These are phyloP conservation scores for Hipparchia semele DNA, from an alignment of 2,888 invertebrate species.

Conservation along the genomic window DNA sequence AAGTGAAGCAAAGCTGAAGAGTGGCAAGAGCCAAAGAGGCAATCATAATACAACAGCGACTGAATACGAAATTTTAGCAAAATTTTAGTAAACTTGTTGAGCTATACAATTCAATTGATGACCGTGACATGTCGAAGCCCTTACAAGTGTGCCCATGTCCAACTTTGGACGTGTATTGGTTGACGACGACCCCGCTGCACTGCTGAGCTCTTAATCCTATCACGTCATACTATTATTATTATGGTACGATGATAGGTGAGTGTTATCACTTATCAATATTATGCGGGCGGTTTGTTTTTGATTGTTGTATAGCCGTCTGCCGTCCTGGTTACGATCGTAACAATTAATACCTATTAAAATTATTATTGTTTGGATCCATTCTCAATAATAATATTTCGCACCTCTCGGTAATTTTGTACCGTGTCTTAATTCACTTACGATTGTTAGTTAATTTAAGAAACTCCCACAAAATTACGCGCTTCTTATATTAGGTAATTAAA, in stretches of 20 bases:
- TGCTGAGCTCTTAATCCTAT: conserved; percentile 16
- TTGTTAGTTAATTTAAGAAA: not conserved
- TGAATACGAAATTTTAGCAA: too few relatives aligned
- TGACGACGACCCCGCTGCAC: not conserved
- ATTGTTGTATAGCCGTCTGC: conserved; percentile 11
- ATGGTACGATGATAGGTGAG: conserved; percentile 27
- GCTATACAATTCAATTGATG: too few relatives aligned
- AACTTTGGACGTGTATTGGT: too few relatives aligned
- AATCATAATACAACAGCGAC: too few relatives aligned
- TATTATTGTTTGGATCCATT: not conserved
- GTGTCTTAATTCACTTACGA: not conserved
- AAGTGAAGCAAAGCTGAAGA: too few relatives aligned
- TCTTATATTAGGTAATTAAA: too few relatives aligned
- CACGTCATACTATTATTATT: conserved; percentile 2
- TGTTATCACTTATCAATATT: conserved; percentile 26
- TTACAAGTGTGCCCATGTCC: too few relatives aligned
- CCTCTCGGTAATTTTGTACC: not conserved
- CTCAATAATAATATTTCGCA: not conserved
- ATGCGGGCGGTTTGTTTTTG: conserved; percentile 8
- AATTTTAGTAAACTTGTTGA: too few relatives aligned
- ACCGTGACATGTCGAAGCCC: too few relatives aligned
- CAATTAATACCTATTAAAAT: not conserved
- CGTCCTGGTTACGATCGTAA: conserved; percentile 8
- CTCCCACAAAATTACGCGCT: not conserved
- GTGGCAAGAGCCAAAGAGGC: too few relatives aligned